Base-by-base conservation (phyloP, 2,888 invertebrate species). In the Prosapia bicincta region DNA sequence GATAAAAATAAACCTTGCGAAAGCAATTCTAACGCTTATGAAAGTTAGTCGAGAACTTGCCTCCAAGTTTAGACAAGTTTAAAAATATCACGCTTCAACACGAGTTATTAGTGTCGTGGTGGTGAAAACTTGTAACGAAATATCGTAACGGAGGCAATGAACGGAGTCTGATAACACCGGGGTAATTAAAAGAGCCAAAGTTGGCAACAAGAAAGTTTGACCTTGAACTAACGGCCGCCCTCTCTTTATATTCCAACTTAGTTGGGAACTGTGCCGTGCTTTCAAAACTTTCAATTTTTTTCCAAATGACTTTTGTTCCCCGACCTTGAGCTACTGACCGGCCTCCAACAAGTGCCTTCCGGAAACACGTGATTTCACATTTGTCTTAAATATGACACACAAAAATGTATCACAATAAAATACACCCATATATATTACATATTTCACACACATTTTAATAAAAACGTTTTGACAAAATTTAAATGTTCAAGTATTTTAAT, bases 131-230 rank as follows among this genome's bases (percentile, higher is more conserved):
- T n/a, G 13, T 9, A 20, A 54, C 54, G 20, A 54, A 54, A 54
- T 54, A 26, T n/a, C 30, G 23, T 24, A n/a, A 13, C 26, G 66
- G 54, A 20, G 54, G 54, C 54, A 54, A 54, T 20, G 54, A 54
- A 54, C 54, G 54, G 7, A 13, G 20, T 54, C 54, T 20, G 54
- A 54, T 54, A 54, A 20, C 54, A 54, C 20, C 20, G 3, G 54
- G 54, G 54, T 54, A 54, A 54, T 54, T 54, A 54, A 54, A 54
- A 54, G 20, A 6, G 54, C 3, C 54, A 54, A 54, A 54, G 54
- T 54, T 54, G 54, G 54, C 54, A 54, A 54, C 54, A 54, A 54
- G 54, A 54, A 25, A 69, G 26, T 69, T 30, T 69, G 69, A 28
- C 69, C 69, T 26, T 25, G 20, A 26, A 68, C 26, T 69, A 69